These are phyloP conservation scores for Holcopasites calliopsidis DNA, from an alignment of 1,140 invertebrate species.

Conservation along the genomic window DNA sequence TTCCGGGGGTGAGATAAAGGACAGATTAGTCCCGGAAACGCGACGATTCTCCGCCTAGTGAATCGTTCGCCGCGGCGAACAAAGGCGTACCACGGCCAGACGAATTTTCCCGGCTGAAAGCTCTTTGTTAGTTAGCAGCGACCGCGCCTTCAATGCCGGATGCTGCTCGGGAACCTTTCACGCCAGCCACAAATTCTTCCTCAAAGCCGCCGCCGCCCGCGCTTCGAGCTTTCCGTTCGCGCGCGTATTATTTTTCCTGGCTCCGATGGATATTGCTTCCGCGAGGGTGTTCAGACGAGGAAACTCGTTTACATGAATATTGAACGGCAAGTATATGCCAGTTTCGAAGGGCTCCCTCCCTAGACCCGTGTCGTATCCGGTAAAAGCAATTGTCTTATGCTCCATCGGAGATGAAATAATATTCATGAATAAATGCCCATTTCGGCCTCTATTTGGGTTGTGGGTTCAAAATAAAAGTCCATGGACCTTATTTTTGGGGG, in stretches of 20 bases:
- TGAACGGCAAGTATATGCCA: neutral
- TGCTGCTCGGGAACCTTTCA: conserved; percentile 6
- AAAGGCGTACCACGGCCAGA: conserved; percentile 16
- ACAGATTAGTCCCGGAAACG: conserved; percentile 38
- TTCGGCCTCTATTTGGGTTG: too few species aligned
- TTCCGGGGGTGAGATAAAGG: conserved; percentile 30
- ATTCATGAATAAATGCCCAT: too few species aligned
- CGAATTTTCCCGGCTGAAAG: conserved; percentile 19
- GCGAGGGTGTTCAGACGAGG: neutral
- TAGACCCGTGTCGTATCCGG: too few species aligned
- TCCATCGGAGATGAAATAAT: too few species aligned
- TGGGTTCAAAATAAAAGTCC: too few species aligned
- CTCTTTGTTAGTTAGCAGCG: conserved; percentile 9
- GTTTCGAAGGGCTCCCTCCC: neutral
- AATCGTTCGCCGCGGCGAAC: conserved; percentile 17
- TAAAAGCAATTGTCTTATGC: too few species aligned
- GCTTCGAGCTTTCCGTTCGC: neutral
- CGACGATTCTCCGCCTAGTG: conserved; percentile 23
- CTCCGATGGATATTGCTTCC: neutral
- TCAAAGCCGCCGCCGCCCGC: neutral
- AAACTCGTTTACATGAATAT: conserved; percentile 9
- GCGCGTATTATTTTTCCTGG: neutral
- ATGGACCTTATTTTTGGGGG: too few species aligned
- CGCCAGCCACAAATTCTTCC: neutral
- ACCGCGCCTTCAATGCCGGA: conserved; percentile 17